These are phyloP conservation scores for Poecilia wingei DNA, from an alignment of 2,797 vertebrate genomes.

Conservation along the genomic window DNA sequence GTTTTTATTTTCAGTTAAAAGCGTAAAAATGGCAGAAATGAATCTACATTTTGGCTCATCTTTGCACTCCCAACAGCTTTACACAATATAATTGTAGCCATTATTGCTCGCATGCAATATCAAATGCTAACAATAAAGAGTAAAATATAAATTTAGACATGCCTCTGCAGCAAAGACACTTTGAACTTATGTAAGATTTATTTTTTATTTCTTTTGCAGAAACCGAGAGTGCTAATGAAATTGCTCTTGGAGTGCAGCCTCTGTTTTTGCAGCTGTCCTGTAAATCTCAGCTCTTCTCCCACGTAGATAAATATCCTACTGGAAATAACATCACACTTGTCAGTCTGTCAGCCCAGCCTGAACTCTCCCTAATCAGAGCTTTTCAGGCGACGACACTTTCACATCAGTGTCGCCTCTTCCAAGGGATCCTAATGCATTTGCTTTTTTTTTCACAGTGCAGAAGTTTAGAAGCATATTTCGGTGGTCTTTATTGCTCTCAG, in stretches of 20 bases:
- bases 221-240: constrained; percentile 29
- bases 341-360: constrained; percentile 9
- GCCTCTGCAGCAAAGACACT: not conserved
- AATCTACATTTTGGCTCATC: not conserved
- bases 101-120: not conserved
- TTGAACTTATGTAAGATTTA: constrained; percentile 20
- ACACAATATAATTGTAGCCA: not conserved
- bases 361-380: constrained; percentile 37
- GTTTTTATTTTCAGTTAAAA: not conserved
- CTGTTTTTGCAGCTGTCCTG: constrained; percentile 58
- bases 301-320: constrained; percentile 32
- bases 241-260: constrained; percentile 30
- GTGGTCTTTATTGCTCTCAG: not conserved
- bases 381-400: constrained; percentile 18
- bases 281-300: constrained; percentile 35
- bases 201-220: constrained; percentile 11
- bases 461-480: not conserved
- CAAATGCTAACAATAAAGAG: not conserved
- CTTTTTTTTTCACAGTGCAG: not conserved
- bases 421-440: not conserved
- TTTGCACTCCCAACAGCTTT: not conserved
- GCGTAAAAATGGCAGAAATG: not conserved
- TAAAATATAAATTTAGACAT: not conserved
- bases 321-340: constrained; percentile 34
- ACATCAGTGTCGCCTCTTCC: constrained; percentile 22